phyloP scores from a whole-genome alignment of 2,113 vertebrate species.

The Sakesphorus luctuosus region DNA sequence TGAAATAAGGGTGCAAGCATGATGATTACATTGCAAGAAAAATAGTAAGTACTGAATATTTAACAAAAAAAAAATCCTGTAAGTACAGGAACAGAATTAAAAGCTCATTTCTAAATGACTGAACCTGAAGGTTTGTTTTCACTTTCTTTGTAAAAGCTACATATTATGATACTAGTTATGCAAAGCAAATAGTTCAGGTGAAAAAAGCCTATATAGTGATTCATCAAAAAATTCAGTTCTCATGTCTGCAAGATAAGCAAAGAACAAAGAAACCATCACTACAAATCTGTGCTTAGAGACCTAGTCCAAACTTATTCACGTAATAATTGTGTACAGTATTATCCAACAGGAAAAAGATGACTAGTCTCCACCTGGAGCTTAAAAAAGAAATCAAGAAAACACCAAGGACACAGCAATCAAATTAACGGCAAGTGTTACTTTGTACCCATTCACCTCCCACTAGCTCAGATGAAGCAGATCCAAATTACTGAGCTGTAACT shows the following conservation, averaged over 20 bases:
- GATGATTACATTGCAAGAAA: neutral
- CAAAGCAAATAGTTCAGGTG: neutral
- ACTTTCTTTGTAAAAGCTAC: neutral
- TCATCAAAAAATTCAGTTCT: neutral
- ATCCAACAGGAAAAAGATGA: neutral
- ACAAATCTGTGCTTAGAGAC: neutral
- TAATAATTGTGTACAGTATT: neutral
- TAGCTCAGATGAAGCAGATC: neutral
- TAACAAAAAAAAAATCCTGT: neutral
- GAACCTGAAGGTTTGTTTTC: neutral
- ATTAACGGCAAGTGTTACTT: neutral
- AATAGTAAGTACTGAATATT: neutral
- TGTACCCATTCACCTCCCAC: neutral
- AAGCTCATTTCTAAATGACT: neutral
- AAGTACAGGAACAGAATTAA: neutral
- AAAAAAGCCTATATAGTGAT: neutral
- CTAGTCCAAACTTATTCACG: neutral
- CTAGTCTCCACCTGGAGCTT: neutral
- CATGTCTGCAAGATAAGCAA: neutral
- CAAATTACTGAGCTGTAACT: neutral
- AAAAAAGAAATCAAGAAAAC: neutral
- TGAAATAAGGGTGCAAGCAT: neutral
- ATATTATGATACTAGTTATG: neutral
- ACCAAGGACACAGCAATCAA: neutral
- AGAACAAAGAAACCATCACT: neutral